A percentile compares a stretch with the other conserved stretches of the same genome.
Conservation (phyloP, 1,140 invertebrate species). For the Periplaneta americana region DNA sequence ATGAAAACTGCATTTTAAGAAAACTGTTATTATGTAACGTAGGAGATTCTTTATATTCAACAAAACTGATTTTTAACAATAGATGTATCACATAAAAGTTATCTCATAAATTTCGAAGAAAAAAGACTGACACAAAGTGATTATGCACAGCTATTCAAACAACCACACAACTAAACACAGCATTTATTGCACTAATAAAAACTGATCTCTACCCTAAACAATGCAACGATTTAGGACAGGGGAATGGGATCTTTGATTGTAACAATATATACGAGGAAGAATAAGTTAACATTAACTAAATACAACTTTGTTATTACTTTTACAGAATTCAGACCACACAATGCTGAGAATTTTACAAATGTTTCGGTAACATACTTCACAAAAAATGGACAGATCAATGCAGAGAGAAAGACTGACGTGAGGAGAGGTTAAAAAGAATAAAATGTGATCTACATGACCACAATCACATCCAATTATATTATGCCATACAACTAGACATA, state of each 20-base stretch:
- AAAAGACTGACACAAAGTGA: not conserved
- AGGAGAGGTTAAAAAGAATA: not conserved
- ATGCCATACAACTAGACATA: not conserved
- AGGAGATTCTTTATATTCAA: too few species aligned
- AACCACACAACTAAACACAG: not conserved
- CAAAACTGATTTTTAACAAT: too few species aligned
- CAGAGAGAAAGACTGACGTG: not conserved
- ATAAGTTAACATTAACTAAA: not conserved
- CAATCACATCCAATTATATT: too few species aligned
- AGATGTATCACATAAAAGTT: too few species aligned
- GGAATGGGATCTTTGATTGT: not conserved
- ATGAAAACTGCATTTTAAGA: too few species aligned
- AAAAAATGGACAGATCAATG: not conserved
- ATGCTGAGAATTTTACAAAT: not conserved
- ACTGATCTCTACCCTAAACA: too few species aligned
- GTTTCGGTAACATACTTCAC: not conserved
- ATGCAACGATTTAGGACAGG: too few species aligned
- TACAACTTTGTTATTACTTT: not conserved
- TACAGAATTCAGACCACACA: too few species aligned
- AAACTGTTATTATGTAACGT: too few species aligned
- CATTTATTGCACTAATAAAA: not conserved
- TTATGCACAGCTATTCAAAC: not conserved
- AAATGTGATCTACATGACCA: too few species aligned
- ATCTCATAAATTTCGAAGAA: not conserved
- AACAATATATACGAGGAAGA: not conserved